Conservation (phyloP, 2,113 vertebrate species). For the Pygoscelis adeliae region DNA sequence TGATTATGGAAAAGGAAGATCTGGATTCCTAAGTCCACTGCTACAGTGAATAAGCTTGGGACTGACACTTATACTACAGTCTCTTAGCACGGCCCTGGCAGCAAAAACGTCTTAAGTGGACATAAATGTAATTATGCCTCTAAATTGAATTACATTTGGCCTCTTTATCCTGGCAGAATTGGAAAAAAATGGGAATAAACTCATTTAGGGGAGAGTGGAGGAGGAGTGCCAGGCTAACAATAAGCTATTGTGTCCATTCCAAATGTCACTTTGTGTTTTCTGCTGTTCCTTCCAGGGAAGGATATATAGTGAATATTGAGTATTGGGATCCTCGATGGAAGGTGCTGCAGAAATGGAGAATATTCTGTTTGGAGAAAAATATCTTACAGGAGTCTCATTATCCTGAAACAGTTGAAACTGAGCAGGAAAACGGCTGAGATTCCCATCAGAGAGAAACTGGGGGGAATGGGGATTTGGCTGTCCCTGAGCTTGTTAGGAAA, state of each 20-base stretch:
- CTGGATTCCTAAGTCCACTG: not conserved
- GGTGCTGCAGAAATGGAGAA: not conserved
- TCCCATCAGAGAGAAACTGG: not conserved
- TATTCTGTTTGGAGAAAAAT: not conserved
- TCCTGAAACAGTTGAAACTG: not conserved
- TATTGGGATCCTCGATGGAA: not conserved
- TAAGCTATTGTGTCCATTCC: not conserved
- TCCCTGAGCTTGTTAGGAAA: constrained; percentile 43
- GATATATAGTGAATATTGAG: not conserved
- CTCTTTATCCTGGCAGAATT: not conserved
- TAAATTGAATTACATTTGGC: not conserved
- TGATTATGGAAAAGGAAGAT: not conserved
- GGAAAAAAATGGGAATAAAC: not conserved
- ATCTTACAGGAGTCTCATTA: not conserved
- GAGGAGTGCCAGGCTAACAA: not conserved
- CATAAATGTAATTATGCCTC: not conserved
- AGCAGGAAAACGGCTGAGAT: not conserved
- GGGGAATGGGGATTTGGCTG: not conserved
- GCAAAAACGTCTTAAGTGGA: not conserved
- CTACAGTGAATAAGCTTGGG: not conserved
- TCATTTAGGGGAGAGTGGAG: not conserved
- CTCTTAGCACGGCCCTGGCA: not conserved
- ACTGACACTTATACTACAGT: not conserved
- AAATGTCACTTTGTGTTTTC: not conserved
- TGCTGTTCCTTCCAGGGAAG: not conserved